Percentiles rank a stretch among this genome's conserved stretches.
These are phyloP conservation scores for Bombylius major DNA, from an alignment of 2,888 invertebrate species.

Conservation along the genomic window DNA sequence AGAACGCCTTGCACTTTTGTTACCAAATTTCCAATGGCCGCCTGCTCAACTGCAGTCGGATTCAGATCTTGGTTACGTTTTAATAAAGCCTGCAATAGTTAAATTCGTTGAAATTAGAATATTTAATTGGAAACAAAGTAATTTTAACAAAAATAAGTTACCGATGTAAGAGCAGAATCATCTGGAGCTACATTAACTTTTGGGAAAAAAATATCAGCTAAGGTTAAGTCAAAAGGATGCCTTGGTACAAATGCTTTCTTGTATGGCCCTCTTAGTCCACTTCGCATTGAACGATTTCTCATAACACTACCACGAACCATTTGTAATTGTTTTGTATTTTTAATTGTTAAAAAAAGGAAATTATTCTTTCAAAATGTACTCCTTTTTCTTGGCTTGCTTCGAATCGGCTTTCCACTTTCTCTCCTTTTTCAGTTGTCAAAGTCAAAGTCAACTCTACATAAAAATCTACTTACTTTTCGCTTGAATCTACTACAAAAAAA, in stretches of 20 bases:
- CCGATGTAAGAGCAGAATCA: constrained; percentile 72
- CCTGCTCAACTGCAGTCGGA: constrained; percentile 81
- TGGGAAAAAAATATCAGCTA: constrained; percentile 83
- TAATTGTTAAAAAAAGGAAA: too few species aligned
- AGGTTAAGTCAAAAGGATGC: constrained; percentile 75
- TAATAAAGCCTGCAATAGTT: constrained; percentile 59
- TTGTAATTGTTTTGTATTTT: constrained; percentile 16
- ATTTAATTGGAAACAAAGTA: background rate
- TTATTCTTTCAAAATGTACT: background rate
- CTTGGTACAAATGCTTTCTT: constrained; percentile 53
- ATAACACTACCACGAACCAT: constrained; percentile 64
- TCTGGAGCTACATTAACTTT: constrained; percentile 69
- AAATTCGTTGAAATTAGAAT: background rate
- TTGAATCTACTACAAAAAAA: too few species aligned
- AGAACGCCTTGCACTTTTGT: constrained; percentile 90
- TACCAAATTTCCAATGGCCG: constrained; percentile 82
- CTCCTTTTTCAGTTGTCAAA: too few species aligned
- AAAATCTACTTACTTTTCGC: too few species aligned
- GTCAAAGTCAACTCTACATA: too few species aligned
- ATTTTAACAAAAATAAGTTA: constrained; percentile 24
- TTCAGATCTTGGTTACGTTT: constrained; percentile 88
- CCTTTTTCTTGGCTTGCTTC: too few species aligned
- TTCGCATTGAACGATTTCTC: constrained; percentile 50
- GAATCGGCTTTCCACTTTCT: too few species aligned
- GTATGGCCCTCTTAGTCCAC: constrained; percentile 52